These are phyloP conservation scores for Zhengitettix transpicula DNA, from an alignment of 2,888 invertebrate species.

Conservation along the genomic window DNA sequence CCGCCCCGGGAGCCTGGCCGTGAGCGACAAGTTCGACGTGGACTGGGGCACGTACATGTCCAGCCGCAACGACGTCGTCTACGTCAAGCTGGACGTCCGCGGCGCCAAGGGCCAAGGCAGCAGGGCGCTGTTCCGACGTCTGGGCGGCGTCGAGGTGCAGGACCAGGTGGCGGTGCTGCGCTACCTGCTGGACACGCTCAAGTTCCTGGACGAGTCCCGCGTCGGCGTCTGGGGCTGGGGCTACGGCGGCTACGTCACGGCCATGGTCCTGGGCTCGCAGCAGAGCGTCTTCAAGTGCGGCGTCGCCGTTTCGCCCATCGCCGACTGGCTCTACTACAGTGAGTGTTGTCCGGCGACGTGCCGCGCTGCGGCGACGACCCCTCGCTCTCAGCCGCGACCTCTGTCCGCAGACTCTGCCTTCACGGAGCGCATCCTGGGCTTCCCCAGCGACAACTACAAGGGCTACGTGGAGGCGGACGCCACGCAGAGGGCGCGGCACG, in stretches of 20 bases:
- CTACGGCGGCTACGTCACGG: constrained; percentile 88
- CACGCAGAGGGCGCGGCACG: constrained; percentile 71
- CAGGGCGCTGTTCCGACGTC: constrained; percentile 58
- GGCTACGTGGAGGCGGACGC: constrained; percentile 88
- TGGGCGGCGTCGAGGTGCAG: constrained; percentile 81
- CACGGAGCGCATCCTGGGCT: constrained; percentile 84
- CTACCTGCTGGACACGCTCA: constrained; percentile 61
- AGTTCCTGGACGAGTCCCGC: constrained; percentile 70
- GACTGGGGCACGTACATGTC: constrained; percentile 91
- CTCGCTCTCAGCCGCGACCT: neutral
- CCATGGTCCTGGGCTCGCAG: constrained; percentile 75
- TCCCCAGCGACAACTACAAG: constrained; percentile 73
- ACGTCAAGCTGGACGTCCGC: constrained; percentile 78
- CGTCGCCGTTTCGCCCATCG: constrained; percentile 84
- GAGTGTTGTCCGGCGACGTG: too few species aligned
- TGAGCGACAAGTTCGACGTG: constrained; percentile 70
- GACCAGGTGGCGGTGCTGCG: constrained; percentile 79
- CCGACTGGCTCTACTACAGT: constrained; percentile 94
- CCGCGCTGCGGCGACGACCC: neutral
- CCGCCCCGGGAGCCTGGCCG: constrained; percentile 78
- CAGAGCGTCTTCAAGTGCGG: constrained; percentile 79
- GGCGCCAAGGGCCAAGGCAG: constrained; percentile 70
- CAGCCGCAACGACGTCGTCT: constrained; percentile 76
- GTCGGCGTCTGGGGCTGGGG: constrained; percentile 96
- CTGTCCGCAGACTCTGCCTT: constrained; percentile 71